phyloP scores from a whole-genome alignment of 2,797 vertebrate species.

The Pogoniulus pusillus region DNA sequence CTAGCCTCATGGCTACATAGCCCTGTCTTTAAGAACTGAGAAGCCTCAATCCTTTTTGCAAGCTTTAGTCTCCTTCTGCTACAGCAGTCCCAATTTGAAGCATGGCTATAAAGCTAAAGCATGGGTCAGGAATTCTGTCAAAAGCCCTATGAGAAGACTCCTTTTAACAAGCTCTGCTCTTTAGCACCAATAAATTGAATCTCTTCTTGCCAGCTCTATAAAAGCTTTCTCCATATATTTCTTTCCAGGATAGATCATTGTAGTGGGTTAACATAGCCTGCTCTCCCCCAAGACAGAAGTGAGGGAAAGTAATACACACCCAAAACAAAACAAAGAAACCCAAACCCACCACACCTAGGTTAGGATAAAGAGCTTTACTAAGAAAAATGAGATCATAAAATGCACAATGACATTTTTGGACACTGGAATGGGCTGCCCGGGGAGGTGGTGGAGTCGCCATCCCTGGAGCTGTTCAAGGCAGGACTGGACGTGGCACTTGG shows the following conservation, averaged over 20 bases:
- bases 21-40: background rate
- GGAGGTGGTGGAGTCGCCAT: too few relatives aligned
- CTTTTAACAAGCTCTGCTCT: background rate
- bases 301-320: too few relatives aligned
- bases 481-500: too few relatives aligned
- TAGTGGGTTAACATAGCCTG: too few relatives aligned
- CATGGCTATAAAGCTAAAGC: background rate
- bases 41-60: background rate
- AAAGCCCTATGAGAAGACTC: background rate
- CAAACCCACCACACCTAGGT: too few relatives aligned
- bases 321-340: too few relatives aligned
- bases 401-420: too few relatives aligned
- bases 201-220: background rate
- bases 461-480: too few relatives aligned
- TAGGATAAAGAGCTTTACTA: too few relatives aligned
- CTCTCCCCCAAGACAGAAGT: too few relatives aligned
- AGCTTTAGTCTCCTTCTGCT: background rate
- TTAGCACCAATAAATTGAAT: background rate
- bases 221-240: background rate
- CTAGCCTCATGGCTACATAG: background rate
- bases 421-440: too few relatives aligned
- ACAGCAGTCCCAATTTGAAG: background rate
- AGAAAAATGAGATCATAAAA: too few relatives aligned
- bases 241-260: background rate
- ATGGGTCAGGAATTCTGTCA: background rate